phyloP scores from a whole-genome alignment of 2,888 invertebrate genomes.

The Helobdella robusta region DNA sequence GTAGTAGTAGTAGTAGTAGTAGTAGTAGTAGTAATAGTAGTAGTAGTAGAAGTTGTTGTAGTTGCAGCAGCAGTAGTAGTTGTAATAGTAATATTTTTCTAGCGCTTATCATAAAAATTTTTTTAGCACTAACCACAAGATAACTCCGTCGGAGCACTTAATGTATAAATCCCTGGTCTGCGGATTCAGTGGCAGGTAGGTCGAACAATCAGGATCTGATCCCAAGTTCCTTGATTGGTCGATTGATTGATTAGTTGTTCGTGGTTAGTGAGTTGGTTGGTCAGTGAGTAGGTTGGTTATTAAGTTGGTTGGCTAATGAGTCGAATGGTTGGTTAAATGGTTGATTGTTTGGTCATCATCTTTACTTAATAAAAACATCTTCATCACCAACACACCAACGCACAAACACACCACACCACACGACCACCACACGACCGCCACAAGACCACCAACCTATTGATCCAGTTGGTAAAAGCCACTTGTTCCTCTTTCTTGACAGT shows the following conservation, averaged over 20 bases:
- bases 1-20: conserved; percentile 8
- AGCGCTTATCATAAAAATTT: neutral
- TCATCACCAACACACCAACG: too few species aligned
- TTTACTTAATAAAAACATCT: too few species aligned
- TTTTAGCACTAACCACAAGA: conserved; percentile 63
- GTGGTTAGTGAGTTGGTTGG: neutral
- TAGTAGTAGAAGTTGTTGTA: neutral
- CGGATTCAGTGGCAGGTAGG: conserved; percentile 80
- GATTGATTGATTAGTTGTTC: neutral
- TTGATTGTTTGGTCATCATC: too few species aligned
- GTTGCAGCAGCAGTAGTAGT: too few species aligned
- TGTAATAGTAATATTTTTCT: too few species aligned
- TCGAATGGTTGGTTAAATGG: too few species aligned
- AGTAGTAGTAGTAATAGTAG: conserved; percentile 3
- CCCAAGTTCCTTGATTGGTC: conserved; percentile 54
- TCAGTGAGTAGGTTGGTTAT: neutral
- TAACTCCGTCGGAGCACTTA: conserved; percentile 87
- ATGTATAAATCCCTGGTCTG: conserved; percentile 83
- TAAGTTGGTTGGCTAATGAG: too few species aligned
- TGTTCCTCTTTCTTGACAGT: conserved; percentile 74
- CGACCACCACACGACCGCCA: neutral
- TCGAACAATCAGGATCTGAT: conserved; percentile 71
- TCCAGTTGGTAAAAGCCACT: conserved; percentile 96
- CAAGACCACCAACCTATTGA: conserved; percentile 60
- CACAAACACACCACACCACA: too few species aligned